These are phyloP conservation scores for Spinibarbus caldwelli DNA, from an alignment of 2,797 vertebrate species.

Conservation along the genomic window DNA sequence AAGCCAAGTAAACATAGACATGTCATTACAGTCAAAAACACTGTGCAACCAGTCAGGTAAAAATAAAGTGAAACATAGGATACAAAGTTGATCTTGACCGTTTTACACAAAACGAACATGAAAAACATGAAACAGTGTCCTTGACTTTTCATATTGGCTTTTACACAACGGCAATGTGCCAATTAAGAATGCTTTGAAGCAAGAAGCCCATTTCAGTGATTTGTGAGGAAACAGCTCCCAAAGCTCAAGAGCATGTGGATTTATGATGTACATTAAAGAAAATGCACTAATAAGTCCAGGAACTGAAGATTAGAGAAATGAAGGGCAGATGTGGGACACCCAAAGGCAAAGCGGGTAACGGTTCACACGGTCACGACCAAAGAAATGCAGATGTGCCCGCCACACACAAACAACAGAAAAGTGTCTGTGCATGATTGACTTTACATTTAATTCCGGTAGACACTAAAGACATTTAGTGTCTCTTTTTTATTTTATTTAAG, in stretches of 20 bases:
- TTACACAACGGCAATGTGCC: neutral
- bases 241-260: slow-evolving; percentile 60
- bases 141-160: neutral
- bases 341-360: slow-evolving; percentile 46
- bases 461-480: neutral
- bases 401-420: neutral
- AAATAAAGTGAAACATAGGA: neutral
- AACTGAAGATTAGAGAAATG: slow-evolving; percentile 59
- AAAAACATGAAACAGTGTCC: neutral
- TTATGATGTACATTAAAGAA: slow-evolving; percentile 62
- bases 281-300: slow-evolving; percentile 57
- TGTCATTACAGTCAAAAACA: neutral
- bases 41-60: neutral
- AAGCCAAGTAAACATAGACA: neutral
- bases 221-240: slow-evolving; percentile 45
- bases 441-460: neutral
- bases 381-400: neutral
- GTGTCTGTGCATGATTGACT: neutral
- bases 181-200: slow-evolving; percentile 30
- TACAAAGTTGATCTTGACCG: neutral
- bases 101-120: too few relatives aligned
- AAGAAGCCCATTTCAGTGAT: slow-evolving; percentile 38
- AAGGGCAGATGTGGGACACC: slow-evolving; percentile 65
- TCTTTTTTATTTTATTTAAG: too few relatives aligned
- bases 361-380: slow-evolving; percentile 40